Base-by-base conservation (phyloP, 2,113 vertebrate species). In the Pachypanchax playfairii region DNA sequence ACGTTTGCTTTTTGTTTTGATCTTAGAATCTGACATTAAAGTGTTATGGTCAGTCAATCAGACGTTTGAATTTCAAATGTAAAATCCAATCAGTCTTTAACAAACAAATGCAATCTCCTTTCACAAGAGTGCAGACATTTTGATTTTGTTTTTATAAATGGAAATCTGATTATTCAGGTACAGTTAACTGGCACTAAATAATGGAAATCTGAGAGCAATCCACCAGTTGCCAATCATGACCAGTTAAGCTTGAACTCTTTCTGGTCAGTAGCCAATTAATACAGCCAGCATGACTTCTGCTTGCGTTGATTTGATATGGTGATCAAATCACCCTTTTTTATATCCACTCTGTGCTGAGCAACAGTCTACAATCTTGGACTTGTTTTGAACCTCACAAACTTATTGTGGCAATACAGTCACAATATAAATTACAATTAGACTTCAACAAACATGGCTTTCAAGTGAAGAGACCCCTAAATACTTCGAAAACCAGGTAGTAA, bases 391-490 rank as follows among this genome's bases (percentile, higher is more conserved):
- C 69, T 64, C 47, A 48, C 21, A 64, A 67, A 66, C 70, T 79
- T 74, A 55, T 49, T 61, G 58, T 29, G 20, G 62, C 56, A 81
- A 75, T 85, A 39, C 65, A 51, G 68, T 28, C 47, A 69, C 7
- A 57, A 64, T 33, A 64, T 70, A 59, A 67, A 60, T 70, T 50
- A 75, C 80, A 80, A 81, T 87, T 80, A 84, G 77, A 85, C 77
- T 79, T 85, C 79, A 83, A 75, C 50, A 55, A 73, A 70, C 25
- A 33, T 73, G 83, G 71, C 42, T 54, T 68, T 72, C 57, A 41
- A 70, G 66, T 74, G 64, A 62, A 60, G 62, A 67, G 77, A 79
- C 73, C 54, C 62, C 60, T 52, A 60, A 78, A 62, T 13, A 41
- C 47, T 65, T 74, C 73, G 65, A 75, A 35, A 82, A 83, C 73